These are phyloP conservation scores for Rhinogobius similis DNA, from an alignment of 2,113 vertebrate species.

Conservation along the genomic window DNA sequence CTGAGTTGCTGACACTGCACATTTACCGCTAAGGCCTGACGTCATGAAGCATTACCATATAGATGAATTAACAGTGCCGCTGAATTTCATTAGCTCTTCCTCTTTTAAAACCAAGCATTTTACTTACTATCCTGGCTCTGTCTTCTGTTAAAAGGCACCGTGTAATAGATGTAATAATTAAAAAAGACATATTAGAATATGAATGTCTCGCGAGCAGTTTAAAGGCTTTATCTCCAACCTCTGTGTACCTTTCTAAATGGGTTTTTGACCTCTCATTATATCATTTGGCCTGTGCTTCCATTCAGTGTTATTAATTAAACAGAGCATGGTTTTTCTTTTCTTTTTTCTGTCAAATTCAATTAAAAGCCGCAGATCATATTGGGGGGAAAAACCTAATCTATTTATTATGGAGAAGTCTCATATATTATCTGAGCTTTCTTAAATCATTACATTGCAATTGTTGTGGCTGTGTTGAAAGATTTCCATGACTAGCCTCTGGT, in stretches of 20 bases:
- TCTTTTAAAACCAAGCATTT: constrained; percentile 21
- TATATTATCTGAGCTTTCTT: background rate
- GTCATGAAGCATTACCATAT: constrained; percentile 55
- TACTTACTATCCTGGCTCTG: constrained; percentile 27
- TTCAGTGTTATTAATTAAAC: constrained; percentile 48
- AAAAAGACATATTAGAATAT: constrained; percentile 54
- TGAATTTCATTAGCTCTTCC: constrained; percentile 36
- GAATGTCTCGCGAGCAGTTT: constrained; percentile 44
- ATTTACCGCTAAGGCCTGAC: constrained; percentile 26
- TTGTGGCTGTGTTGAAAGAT: background rate
- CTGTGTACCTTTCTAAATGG: constrained; percentile 50
- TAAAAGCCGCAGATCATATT: constrained; percentile 35
- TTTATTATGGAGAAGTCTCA: background rate
- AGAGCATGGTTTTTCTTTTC: constrained; percentile 33
- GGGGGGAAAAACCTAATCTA: no score
- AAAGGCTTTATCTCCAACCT: constrained; percentile 43
- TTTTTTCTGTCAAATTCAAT: constrained; percentile 50
- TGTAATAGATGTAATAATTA: constrained; percentile 34
- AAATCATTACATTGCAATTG: background rate
- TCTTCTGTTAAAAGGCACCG: background rate
- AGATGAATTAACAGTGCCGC: constrained; percentile 45
- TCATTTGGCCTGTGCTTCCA: constrained; percentile 13
- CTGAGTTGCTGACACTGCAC: constrained; percentile 56
- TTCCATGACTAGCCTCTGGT: no score
- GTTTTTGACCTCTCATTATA: constrained; percentile 53